Base-by-base conservation (phyloP, 2,797 vertebrate genomes). In the Potorous gilbertii region DNA sequence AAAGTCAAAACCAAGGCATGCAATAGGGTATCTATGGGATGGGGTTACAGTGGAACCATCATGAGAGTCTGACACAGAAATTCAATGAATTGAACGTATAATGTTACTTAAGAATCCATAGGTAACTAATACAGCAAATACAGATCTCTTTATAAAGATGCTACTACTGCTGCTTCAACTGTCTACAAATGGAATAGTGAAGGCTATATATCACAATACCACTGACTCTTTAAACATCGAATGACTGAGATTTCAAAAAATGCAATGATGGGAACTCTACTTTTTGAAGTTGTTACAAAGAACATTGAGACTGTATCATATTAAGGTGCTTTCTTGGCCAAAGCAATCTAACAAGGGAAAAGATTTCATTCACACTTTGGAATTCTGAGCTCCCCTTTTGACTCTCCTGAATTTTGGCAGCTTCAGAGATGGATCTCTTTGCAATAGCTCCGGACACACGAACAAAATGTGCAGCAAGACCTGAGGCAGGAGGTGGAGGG, bases 291-390 rank as follows among this genome's bases (percentile, higher is more conserved):
- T 66, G 87, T 66, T 92, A 94, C 91, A 97, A 40, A 95, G 94
- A 96, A 96, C 95, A 96, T 0, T 81, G 55, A 96, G 5, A 56
- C 54, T 57, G 92, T 74, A 21, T 95, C 54, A 11, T 34, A 34
- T 91, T 95, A 57, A 96, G 90, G 92, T 94, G 56, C 92, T 92
- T 94, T 95, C 59, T 94, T 50, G 56, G 55, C 62, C 55, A 55
- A 97, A 97, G 95, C 91, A 96, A 97, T 95, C 96, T 90, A 24
- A 74, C 40, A n/a, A 56, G 14, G 56, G 55, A 81, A 93, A 90
- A 57, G 50, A 94, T 94, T 56, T 91, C 27, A 5, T 34, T 52
- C 56, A 57, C 5, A 55, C 54, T 74, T 24, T 28, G n/a, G 92
- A 46, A 62, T 96, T 93, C 10, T 8, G 91, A 92, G 55, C 89